These are phyloP conservation scores for Malurus elegans DNA, from an alignment of 2,113 vertebrate genomes.

Conservation along the genomic window DNA sequence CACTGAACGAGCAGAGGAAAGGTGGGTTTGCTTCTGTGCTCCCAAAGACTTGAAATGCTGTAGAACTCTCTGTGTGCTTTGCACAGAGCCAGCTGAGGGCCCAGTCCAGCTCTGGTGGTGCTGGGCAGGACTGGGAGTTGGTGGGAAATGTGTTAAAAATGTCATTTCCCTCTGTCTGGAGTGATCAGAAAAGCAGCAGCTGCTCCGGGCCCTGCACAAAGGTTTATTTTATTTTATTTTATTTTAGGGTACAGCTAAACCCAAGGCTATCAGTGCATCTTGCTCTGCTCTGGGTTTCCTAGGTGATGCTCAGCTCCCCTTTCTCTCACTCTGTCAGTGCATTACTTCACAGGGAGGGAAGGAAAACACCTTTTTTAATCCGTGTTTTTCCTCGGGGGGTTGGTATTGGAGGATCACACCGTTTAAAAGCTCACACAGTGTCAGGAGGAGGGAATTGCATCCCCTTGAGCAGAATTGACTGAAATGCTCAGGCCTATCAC, in stretches of 20 bases:
- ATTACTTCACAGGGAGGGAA: neutral
- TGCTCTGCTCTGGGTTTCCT: neutral
- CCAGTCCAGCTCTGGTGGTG: accelerated
- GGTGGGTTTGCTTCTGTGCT: slow-evolving; percentile 69
- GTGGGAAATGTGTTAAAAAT: neutral
- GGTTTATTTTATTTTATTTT: neutral
- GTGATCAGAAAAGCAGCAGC: neutral
- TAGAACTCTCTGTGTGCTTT: neutral
- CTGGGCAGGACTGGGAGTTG: neutral
- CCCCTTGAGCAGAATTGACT: neutral
- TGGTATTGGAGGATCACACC: neutral
- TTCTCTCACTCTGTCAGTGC: neutral
- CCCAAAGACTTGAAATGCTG: neutral
- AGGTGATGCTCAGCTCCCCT: neutral
- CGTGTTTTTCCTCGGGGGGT: neutral
- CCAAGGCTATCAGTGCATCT: neutral
- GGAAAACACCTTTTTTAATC: neutral
- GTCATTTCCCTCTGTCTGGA: neutral
- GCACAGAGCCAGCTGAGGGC: neutral
- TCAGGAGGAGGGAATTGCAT: neutral
- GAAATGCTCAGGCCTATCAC: neutral
- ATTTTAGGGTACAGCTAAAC: neutral
- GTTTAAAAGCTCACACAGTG: neutral
- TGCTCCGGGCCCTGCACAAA: neutral
- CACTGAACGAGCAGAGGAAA: slow-evolving; percentile 89